Conservation (phyloP, 2,113 vertebrate genomes). For the Callaeas wilsoni region DNA sequence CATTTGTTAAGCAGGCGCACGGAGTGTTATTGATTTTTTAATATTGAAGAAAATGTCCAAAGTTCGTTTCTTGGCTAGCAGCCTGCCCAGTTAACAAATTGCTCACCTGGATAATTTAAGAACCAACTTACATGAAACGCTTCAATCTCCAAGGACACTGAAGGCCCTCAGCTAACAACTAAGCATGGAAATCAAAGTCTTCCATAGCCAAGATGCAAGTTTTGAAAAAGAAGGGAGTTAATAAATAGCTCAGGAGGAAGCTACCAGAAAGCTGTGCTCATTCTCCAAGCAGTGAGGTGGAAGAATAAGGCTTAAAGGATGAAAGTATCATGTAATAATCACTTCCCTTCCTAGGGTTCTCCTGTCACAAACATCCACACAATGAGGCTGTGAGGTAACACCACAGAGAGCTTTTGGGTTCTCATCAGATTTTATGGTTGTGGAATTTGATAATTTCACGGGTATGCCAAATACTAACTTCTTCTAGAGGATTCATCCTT, state of each 20-base stretch:
- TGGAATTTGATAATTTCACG: neutral
- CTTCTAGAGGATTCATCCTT: neutral
- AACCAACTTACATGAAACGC: neutral
- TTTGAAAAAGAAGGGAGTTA: neutral
- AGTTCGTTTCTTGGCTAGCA: neutral
- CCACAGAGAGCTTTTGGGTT: neutral
- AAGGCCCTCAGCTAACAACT: neutral
- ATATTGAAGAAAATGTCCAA: neutral
- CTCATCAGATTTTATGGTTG: neutral
- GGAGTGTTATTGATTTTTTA: neutral
- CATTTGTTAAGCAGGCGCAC: neutral
- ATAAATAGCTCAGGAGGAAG: neutral
- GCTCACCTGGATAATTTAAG: neutral
- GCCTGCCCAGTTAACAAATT: neutral
- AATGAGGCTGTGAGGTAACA: neutral
- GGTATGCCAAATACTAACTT: neutral
- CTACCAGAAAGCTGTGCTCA: neutral
- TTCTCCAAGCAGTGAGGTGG: slow-evolving; percentile 24
- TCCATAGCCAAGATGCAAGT: neutral
- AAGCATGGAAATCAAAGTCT: neutral
- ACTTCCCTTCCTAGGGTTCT: neutral
- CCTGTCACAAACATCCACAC: neutral
- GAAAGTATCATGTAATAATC: slow-evolving; percentile 29
- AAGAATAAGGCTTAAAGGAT: neutral
- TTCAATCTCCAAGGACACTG: neutral